A percentile compares a stretch with the other conserved stretches of the same genome.
These are phyloP conservation scores for Cololabis saira DNA, from an alignment of 2,113 vertebrate genomes.

Conservation along the genomic window DNA sequence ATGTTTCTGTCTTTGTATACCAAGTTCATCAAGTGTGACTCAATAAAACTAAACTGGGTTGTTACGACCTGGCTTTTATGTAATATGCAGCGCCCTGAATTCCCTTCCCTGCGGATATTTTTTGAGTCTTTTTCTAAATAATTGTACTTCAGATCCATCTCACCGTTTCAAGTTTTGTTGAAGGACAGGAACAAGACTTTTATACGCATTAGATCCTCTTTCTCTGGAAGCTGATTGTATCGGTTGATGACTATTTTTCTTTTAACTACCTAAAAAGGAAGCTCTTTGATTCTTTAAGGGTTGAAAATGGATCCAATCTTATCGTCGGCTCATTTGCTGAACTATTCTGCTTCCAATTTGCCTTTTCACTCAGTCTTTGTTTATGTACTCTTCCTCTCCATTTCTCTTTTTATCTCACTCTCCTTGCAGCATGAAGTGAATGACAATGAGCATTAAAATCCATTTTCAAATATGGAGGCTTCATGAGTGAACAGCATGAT, in stretches of 20 bases:
- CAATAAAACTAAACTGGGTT: too few relatives aligned
- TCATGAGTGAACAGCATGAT: constrained; percentile 26
- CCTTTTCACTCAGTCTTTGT: constrained; percentile 55
- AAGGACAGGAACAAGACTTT: too few relatives aligned
- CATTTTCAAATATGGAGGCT: constrained; percentile 34
- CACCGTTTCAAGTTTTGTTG: too few relatives aligned
- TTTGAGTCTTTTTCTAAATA: too few relatives aligned
- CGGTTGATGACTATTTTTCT: constrained; percentile 8
- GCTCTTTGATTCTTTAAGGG: constrained; percentile 11
- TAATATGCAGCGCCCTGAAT: too few relatives aligned
- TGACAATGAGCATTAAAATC: constrained; percentile 47
- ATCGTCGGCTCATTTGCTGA: constrained; percentile 58
- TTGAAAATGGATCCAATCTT: constrained; percentile 29
- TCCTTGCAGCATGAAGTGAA: constrained; percentile 37
- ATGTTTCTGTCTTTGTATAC: not conserved
- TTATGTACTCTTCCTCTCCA: constrained; percentile 35
- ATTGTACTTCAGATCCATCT: too few relatives aligned
- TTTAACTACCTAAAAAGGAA: constrained; percentile 4
- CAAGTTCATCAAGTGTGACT: too few relatives aligned
- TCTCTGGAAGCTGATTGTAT: too few relatives aligned
- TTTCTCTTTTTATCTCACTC: constrained; percentile 37
- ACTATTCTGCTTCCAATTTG: constrained; percentile 50
- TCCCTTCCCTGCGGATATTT: too few relatives aligned
- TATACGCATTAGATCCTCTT: too few relatives aligned
- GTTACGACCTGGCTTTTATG: too few relatives aligned